Base-by-base conservation (phyloP, 2,113 vertebrate species). In the Lamprologus sp. region DNA sequence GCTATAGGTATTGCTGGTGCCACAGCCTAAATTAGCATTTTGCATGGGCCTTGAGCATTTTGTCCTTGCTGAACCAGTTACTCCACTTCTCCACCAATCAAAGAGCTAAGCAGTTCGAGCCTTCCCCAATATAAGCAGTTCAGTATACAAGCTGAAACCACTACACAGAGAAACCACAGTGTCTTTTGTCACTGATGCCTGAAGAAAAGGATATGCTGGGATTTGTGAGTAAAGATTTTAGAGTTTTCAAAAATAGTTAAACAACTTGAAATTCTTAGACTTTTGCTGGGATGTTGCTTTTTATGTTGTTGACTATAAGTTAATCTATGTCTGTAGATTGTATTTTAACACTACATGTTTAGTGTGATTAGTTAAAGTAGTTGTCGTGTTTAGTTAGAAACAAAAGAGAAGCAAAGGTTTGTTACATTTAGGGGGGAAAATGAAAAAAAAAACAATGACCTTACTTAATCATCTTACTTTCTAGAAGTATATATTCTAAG, bases 31-130 rank as follows among this genome's bases (percentile, higher is more conserved):
- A 77, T 77, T 49, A 77, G 70, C 42, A 77, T 77, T 77, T 31
- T 31, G 40, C 9, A 75, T 75, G 42, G 70, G 42, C 23, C 70
- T 75, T 49, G 42, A 75, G 70, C 23, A 31, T 31, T 77, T 77
- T 77, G 42, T 5, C 70, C 70, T 77, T 31, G 70, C 70, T 19
- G 23, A 77, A 49, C 70, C 70, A 49, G 70, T 77, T 49, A 19
- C 42, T 77, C 70, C 70, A 77, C 42, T 49, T 49, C 70, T 49
- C 70, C 42, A 31, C 70, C 70, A 49, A 77, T 77, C 42, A 77
- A 77, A 17, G 70, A 12, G 42, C 23, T 47, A 49, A 77, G 23
- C 70, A 47, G 42, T 49, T 31, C 2, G 42, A 77, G 70, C 23
- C 70, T 31, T 77, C 21, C 42, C 42, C 42, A 77, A 31, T 49